Evolutionary conservation across 2,113 vertebrate species (phyloP).

Genomic region (Onychostoma macrolepis): DNA sequence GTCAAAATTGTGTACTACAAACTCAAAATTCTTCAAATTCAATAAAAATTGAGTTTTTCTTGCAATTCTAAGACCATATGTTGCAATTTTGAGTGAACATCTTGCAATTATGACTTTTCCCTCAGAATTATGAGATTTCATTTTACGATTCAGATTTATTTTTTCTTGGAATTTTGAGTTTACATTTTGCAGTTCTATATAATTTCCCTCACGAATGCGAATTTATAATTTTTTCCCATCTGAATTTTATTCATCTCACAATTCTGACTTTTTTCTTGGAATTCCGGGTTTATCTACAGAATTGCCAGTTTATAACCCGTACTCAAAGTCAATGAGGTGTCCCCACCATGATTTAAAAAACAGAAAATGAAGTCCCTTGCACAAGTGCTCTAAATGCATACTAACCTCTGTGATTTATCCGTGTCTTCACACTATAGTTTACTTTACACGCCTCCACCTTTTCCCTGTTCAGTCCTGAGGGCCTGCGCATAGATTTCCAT

Average conservation of each 20-base stretch:
- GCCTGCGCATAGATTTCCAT: constrained; percentile 28
- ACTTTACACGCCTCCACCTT: neutral
- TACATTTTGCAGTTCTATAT: no score
- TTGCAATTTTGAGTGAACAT: no score
- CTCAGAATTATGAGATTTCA: no score
- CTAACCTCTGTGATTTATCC: neutral
- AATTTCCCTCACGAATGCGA: no score
- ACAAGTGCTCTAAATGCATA: neutral
- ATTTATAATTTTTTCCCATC: neutral
- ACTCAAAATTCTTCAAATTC: neutral
- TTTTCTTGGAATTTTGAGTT: no score
- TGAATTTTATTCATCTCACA: neutral
- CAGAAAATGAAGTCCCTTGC: neutral
- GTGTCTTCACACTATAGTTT: neutral
- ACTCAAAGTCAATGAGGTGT: neutral
- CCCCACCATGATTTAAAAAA: neutral
- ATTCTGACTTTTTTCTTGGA: neutral
- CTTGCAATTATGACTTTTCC: no score
- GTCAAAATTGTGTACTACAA: no score
- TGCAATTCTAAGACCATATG: neutral
- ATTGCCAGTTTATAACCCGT: neutral
- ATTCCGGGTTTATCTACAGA: neutral
- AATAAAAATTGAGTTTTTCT: neutral
- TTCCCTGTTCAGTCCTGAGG: neutral
- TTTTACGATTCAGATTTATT: no score